phyloP scores from a whole-genome alignment of 2,888 invertebrate species.

The Trisateles emortualis region DNA sequence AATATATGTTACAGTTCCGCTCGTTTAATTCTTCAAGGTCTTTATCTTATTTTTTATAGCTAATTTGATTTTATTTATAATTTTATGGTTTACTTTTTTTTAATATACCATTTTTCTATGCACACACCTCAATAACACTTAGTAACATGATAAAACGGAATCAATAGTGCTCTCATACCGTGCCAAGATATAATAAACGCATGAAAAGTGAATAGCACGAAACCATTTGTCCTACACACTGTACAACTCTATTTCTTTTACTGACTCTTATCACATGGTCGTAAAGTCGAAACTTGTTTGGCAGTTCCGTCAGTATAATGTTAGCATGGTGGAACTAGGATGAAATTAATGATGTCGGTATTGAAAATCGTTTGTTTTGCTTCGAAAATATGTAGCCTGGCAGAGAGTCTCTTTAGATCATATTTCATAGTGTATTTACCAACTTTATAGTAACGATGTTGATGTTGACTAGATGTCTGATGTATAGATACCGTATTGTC shows the following conservation, averaged over 20 bases:
- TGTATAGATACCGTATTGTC: slow-evolving; percentile 5
- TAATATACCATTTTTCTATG: slow-evolving; percentile 19
- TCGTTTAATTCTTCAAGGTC: background rate
- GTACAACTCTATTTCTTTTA: slow-evolving; percentile 33
- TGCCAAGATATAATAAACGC: slow-evolving; percentile 80
- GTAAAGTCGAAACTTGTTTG: slow-evolving; percentile 48
- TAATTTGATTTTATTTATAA: background rate
- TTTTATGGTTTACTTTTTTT: too few species aligned
- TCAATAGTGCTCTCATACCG: slow-evolving; percentile 77
- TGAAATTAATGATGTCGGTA: slow-evolving; percentile 75
- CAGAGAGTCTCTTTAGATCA: slow-evolving; percentile 55
- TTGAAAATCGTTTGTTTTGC: slow-evolving; percentile 76
- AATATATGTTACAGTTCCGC: background rate
- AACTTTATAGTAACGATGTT: slow-evolving; percentile 42
- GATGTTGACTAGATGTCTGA: slow-evolving; percentile 32
- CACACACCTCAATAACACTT: slow-evolving; percentile 59
- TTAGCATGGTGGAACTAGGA: slow-evolving; percentile 60
- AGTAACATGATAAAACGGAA: slow-evolving; percentile 71
- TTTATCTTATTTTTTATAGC: background rate
- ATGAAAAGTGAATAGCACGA: slow-evolving; percentile 74
- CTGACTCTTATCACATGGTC: slow-evolving; percentile 39
- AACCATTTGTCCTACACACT: slow-evolving; percentile 68
- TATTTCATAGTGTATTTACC: slow-evolving; percentile 55
- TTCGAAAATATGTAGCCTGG: slow-evolving; percentile 60
- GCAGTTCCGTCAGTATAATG: slow-evolving; percentile 36